Base-by-base conservation (phyloP, 2,888 invertebrate species). In the Dorcus hopei region DNA sequence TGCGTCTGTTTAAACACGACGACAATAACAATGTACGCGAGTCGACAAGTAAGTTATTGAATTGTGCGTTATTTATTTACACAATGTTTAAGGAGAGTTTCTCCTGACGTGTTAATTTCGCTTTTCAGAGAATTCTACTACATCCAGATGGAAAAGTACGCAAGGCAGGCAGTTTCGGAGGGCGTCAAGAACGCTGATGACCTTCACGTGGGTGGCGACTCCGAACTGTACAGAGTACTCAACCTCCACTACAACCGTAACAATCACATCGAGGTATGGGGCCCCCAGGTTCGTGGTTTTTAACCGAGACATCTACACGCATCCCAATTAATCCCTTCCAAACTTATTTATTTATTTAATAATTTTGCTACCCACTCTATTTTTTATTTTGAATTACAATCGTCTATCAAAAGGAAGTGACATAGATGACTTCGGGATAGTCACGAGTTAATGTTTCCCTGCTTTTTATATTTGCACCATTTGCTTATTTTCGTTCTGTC, bases 131-230 rank as follows among this genome's bases (percentile, higher is more conserved):
- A 99, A 85, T 99, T 99, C 85, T 99, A 96, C 87, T 99, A 99
- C 84, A 99, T 98, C 78, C 99, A 99, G 83, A 99, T 99, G 98
- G 99, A 99, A 84, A 99, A 99, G 81, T 99, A 97, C 82, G 98
- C 98, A 63, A 87, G 98, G 70, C 97, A 98, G 81, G 95, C 97
- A 50, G 90, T 99, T 72, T 94, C 95, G 70, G 98, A 99, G 82
- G 98, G 98, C 63, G 86, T 95, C 72, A 94, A 95, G 80, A 88
- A 87, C 73, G 87, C 91, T 16, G 97, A 97, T 68, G 97, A 98
- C 75, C 85, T 99, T 61, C 90, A 91, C 77, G 96, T 99, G 59
- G 92, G 91, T 63, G 89, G 89, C 58, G 98, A 99, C 81, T 95
- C 95, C 61, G 99, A 99, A 81, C 87, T 99, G 70, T 97, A 97